Conservation (phyloP, 2,113 vertebrate genomes). For the Antigone vipio region DNA sequence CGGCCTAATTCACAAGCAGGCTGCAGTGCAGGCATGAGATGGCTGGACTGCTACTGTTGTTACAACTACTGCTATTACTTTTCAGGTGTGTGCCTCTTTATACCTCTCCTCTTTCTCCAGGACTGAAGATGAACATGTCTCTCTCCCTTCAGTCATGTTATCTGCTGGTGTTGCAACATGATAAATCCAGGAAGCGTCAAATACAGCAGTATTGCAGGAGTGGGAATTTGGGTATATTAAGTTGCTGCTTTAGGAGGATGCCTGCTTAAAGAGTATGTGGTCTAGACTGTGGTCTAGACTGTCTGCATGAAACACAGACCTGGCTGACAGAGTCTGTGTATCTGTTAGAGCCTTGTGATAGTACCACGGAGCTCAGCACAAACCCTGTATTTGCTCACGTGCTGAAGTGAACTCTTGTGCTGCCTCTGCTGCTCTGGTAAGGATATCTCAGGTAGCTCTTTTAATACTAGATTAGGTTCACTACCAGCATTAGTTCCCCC, state of each 20-base stretch:
- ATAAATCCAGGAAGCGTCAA: background rate
- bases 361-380: background rate
- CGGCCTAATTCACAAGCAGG: background rate
- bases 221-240: background rate
- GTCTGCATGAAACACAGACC: background rate
- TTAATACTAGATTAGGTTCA: background rate
- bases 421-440: background rate
- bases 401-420: background rate
- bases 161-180: background rate
- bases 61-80: background rate
- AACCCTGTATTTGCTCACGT: rapidly evolving
- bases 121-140: background rate
- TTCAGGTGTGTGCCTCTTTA: background rate
- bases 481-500: background rate
- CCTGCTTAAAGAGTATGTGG: background rate
- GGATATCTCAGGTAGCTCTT: background rate
- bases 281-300: background rate
- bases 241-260: background rate
- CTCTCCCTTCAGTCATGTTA: background rate
- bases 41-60: background rate
- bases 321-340: background rate
- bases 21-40: background rate
- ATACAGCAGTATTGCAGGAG: background rate
- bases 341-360: background rate
- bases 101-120: background rate